These are phyloP conservation scores for Spisula subtruncata DNA, from an alignment of 2,888 invertebrate genomes.

Conservation along the genomic window DNA sequence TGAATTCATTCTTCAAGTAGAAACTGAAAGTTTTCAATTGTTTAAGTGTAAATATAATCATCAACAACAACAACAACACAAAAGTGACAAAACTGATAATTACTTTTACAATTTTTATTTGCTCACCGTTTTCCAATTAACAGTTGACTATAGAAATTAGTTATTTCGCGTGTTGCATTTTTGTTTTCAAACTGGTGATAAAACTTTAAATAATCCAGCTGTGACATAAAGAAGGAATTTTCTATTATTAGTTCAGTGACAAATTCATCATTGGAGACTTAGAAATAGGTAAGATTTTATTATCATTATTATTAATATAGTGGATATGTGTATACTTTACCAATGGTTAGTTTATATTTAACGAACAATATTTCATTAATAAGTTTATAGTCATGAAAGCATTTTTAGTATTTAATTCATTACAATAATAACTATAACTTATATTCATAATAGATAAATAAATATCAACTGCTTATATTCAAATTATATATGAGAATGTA, in stretches of 20 bases:
- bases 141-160: background rate
- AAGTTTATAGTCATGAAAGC: background rate
- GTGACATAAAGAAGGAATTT: conserved; percentile 2
- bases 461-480: no score
- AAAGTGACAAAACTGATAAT: background rate
- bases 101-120: background rate
- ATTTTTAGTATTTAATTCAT: no score
- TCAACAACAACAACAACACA: background rate
- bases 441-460: no score
- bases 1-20: no score
- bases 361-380: background rate
- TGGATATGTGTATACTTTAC: background rate
- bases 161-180: background rate
- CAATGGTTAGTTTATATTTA: background rate
- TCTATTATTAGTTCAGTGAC: background rate
- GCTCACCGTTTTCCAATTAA: background rate
- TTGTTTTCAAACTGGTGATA: background rate
- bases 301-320: background rate
- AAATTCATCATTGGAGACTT: background rate
- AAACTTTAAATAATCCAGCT: background rate
- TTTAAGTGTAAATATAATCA: no score
- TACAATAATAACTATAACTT: no score
- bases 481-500: no score
- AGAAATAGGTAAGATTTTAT: background rate
- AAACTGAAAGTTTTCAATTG: no score